A percentile compares a stretch with the other conserved stretches of the same genome.
Conservation (phyloP, 2,888 invertebrate genomes). For the Sabellastarte sp. region DNA sequence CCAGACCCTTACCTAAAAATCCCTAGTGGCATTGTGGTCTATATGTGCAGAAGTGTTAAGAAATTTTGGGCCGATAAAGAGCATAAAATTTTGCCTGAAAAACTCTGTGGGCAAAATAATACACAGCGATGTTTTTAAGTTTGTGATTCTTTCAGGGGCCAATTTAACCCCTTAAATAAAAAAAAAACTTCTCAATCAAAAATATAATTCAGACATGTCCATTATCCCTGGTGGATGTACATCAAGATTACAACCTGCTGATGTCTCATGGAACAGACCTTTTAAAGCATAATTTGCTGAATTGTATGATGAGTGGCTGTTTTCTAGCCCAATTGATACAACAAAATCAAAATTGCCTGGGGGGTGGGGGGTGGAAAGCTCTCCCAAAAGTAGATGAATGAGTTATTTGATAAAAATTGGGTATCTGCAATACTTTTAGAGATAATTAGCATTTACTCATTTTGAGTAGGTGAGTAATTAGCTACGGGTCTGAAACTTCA, state of each 20-base stretch:
- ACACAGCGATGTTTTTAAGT: not conserved
- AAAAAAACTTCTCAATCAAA: not conserved
- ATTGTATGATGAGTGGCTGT: slow-evolving; percentile 12
- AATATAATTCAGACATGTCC: slow-evolving; percentile 4
- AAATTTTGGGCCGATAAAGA: not conserved
- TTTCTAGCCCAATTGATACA: not conserved
- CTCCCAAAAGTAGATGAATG: no score
- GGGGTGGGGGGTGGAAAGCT: no score
- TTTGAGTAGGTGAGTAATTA: no score
- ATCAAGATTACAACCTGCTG: slow-evolving; percentile 1
- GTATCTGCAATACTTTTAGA: no score
- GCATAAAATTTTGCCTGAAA: not conserved
- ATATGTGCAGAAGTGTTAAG: not conserved
- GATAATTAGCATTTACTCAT: no score
- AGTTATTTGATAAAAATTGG: no score
- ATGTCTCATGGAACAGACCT: slow-evolving; percentile 7
- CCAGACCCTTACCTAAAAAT: not conserved
- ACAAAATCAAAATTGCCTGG: slow-evolving; percentile 1
- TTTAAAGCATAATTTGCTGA: slow-evolving; percentile 1
- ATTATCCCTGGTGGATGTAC: slow-evolving; percentile 7
- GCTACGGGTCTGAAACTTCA: no score
- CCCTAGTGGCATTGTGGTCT: not conserved
- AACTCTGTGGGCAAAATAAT: not conserved
- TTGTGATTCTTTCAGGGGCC: not conserved
- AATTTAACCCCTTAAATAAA: not conserved